Base-by-base conservation (phyloP, 2,797 vertebrate species). In the Darevskia nairensis region DNA sequence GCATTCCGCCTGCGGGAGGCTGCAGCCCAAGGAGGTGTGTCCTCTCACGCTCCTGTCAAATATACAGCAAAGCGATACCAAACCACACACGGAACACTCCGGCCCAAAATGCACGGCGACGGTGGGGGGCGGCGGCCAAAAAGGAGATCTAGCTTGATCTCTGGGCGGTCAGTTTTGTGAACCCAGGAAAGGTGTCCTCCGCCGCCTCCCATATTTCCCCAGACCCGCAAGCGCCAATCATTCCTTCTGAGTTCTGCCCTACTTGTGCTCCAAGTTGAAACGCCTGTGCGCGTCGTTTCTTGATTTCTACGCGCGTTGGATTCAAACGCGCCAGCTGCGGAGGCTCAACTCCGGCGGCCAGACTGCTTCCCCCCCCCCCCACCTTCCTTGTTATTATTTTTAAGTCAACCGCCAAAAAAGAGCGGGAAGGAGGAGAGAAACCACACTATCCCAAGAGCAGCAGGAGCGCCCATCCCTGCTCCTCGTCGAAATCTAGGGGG, bases 11-110 rank as follows among this genome's bases (percentile, higher is more conserved):
- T 25, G 76, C 35, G 50, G 66, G 66, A 79, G 75, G 55, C 55
- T 27, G 10, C n/a, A 46, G 55, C 72, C 21, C 29, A 27, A 75
- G 78, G 83, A 89, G 78, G 78, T 74, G 88, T 80, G 82, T 75
- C 77, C 32, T 79, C 41, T 72, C 78, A 32, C 35, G 69, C 89
- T 89, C 75, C 93, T 93, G 92, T 95, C 94, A 94, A 92, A 93
- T 82, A 27, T 69, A 46, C 82, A 71, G 72, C 1, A 79, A 39
- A 78, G 39, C 44, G 19, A 68, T 32, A 55, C 81, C 79, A 83
- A 8, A 27, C n/a, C 13, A 27, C 8, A 46, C 41, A 55, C 17
- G 3, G 29, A n/a, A 17, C 44, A 39, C 15, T 74, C 77, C 39
- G 8, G 7, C 44, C 77, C 32, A 27, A 69, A 27, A 50, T 17